A percentile compares a stretch with the other conserved stretches of the same genome.
Conservation (phyloP, 2,797 vertebrate species). For the Pseudomugil gertrudae region DNA sequence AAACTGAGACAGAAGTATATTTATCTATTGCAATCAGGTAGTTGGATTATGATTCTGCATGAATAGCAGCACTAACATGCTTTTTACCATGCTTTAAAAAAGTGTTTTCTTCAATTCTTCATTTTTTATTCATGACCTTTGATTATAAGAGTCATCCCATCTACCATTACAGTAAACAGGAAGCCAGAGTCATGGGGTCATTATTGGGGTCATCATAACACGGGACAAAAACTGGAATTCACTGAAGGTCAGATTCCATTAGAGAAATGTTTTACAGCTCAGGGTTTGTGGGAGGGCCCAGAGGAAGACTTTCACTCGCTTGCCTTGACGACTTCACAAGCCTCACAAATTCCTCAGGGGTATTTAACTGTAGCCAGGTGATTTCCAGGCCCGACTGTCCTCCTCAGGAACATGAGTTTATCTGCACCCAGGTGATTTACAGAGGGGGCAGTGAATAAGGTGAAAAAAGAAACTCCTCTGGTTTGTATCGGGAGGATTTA, state of each 20-base stretch:
- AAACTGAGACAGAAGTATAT: background rate
- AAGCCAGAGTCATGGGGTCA: slow-evolving; percentile 35
- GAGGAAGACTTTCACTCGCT: slow-evolving; percentile 69
- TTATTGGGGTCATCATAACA: slow-evolving; percentile 61
- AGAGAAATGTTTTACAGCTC: slow-evolving; percentile 73
- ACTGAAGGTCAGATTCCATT: slow-evolving; percentile 82
- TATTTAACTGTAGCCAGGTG: slow-evolving; percentile 81
- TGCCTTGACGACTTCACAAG: slow-evolving; percentile 75
- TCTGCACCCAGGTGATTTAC: slow-evolving; percentile 11
- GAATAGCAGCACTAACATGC: background rate
- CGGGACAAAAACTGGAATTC: slow-evolving; percentile 72
- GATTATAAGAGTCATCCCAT: slow-evolving; percentile 4
- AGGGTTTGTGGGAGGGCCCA: slow-evolving; percentile 54
- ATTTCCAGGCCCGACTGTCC: slow-evolving; percentile 66
- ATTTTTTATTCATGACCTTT: background rate
- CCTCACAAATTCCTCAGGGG: slow-evolving; percentile 76
- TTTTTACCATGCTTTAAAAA: background rate
- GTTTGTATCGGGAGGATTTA: background rate
- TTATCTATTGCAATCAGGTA: too few relatives aligned
- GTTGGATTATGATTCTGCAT: background rate
- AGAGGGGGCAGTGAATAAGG: slow-evolving; percentile 4
- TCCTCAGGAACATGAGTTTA: slow-evolving; percentile 27
- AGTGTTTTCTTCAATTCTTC: background rate
- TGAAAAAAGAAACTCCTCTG: background rate
- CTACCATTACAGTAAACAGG: background rate